Conservation (phyloP, 2,888 invertebrate species). For the Campoplex nolae region DNA sequence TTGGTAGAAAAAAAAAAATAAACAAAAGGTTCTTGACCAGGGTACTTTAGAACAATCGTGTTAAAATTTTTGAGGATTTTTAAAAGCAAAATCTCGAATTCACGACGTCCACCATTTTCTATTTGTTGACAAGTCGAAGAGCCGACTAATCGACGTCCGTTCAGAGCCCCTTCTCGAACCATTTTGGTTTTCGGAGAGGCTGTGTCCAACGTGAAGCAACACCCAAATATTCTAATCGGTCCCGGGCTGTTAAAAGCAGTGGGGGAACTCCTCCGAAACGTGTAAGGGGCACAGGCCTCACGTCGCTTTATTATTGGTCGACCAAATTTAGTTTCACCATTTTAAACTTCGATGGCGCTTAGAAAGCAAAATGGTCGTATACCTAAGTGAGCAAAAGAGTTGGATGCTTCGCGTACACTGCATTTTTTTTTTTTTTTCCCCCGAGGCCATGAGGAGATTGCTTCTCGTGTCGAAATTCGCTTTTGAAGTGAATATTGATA, state of each 20-base stretch:
- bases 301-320: slow-evolving; percentile 50
- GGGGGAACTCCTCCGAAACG: slow-evolving; percentile 32
- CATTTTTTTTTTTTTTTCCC: neutral
- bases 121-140: slow-evolving; percentile 20
- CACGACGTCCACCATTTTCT: slow-evolving; percentile 3
- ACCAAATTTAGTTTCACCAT: slow-evolving; percentile 57
- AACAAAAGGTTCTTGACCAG: neutral
- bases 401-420: neutral
- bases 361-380: slow-evolving; percentile 52
- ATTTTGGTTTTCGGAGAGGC: slow-evolving; percentile 30
- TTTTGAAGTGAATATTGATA: neutral
- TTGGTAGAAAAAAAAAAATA: neutral
- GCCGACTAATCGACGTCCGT: slow-evolving; percentile 9
- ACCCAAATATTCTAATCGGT: slow-evolving; percentile 69
- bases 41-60: neutral
- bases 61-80: neutral
- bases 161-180: slow-evolving; percentile 26
- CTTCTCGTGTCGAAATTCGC: neutral
- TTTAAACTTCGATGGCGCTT: slow-evolving; percentile 41
- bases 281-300: slow-evolving; percentile 30
- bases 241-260: slow-evolving; percentile 18
- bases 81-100: neutral
- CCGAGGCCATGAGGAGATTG: neutral
- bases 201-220: slow-evolving; percentile 55
- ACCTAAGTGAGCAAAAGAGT: neutral